A percentile compares a stretch with the other conserved stretches of the same genome.
These are phyloP conservation scores for Monopis laevigella DNA, from an alignment of 2,888 invertebrate genomes.

Conservation along the genomic window DNA sequence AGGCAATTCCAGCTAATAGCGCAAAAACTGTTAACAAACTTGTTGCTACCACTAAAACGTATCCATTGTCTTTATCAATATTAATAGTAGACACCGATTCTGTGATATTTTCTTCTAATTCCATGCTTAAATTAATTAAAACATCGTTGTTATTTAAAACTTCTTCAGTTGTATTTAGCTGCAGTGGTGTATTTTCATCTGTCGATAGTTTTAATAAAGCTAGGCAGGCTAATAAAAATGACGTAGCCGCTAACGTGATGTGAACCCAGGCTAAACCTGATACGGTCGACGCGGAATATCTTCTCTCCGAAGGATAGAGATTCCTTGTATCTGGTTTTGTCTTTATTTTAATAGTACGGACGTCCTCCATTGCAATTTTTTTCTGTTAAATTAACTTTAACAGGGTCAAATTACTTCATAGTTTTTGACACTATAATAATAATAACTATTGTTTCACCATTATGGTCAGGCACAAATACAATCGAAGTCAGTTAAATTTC, in stretches of 20 bases:
- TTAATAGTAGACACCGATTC: conserved; percentile 19
- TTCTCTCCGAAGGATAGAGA: conserved; percentile 66
- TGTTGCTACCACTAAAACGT: conserved; percentile 53
- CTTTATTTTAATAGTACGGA: conserved; percentile 73
- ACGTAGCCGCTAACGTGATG: conserved; percentile 66
- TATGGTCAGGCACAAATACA: background rate
- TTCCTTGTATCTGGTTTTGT: conserved; percentile 67
- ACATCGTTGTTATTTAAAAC: conserved; percentile 18
- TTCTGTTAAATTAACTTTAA: background rate
- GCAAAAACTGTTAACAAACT: conserved; percentile 60
- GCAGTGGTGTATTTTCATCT: too few relatives aligned
- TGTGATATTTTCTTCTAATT: conserved; percentile 10
- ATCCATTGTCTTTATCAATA: conserved; percentile 23
- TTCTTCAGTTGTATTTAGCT: conserved; percentile 20
- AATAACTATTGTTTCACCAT: background rate
- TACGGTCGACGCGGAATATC: conserved; percentile 74
- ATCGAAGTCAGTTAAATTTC: background rate
- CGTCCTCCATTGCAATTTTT: conserved; percentile 71
- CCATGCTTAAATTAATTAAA: conserved; percentile 13
- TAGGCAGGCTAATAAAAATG: conserved; percentile 65
- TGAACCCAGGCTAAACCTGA: conserved; percentile 72
- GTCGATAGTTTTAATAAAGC: conserved; percentile 43
- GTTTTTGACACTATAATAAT: conserved; percentile 21
- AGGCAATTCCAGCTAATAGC: conserved; percentile 58
- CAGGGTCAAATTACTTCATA: background rate